Percentiles rank a stretch among this genome's conserved stretches.
Conservation (phyloP, 2,888 invertebrate genomes). For the Apotomis betuletana region DNA sequence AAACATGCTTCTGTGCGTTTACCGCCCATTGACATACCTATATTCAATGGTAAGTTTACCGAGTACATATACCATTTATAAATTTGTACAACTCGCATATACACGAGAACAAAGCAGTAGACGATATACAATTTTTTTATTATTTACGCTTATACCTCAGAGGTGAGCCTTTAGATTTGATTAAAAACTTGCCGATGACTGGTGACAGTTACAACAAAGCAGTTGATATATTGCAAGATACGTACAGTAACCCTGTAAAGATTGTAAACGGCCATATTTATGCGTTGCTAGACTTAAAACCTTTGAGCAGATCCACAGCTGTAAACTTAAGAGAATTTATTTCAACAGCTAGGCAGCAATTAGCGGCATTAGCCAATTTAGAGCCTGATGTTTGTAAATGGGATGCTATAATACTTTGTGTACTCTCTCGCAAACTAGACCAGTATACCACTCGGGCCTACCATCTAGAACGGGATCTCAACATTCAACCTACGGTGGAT, state of each 20-base stretch:
- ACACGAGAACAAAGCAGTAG: conserved; percentile 28
- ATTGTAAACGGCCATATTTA: conserved; percentile 34
- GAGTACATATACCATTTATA: conserved; percentile 41
- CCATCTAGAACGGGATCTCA: conserved; percentile 37
- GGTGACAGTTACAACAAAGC: conserved; percentile 39
- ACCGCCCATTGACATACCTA: not conserved
- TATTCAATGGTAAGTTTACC: conserved; percentile 41
- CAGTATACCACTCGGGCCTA: conserved; percentile 29
- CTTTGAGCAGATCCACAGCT: conserved; percentile 11
- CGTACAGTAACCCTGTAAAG: conserved; percentile 37
- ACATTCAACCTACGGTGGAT: conserved; percentile 8
- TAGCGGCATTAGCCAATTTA: conserved; percentile 42
- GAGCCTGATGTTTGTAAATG: conserved; percentile 25
- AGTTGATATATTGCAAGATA: conserved; percentile 28
- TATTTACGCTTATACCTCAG: conserved; percentile 35
- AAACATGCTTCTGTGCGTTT: too few species aligned
- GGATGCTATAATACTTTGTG: conserved; percentile 43
- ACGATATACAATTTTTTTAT: conserved; percentile 39
- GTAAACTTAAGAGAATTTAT: conserved; percentile 38
- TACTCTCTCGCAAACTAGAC: conserved; percentile 44
- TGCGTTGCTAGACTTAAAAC: conserved; percentile 34
- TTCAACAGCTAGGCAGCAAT: conserved; percentile 30
- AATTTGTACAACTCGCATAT: conserved; percentile 36
- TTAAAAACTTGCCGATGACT: conserved; percentile 42
- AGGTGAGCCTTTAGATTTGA: conserved; percentile 40